These are phyloP conservation scores for Theretra japonica DNA, from an alignment of 2,888 invertebrate genomes.

Conservation along the genomic window DNA sequence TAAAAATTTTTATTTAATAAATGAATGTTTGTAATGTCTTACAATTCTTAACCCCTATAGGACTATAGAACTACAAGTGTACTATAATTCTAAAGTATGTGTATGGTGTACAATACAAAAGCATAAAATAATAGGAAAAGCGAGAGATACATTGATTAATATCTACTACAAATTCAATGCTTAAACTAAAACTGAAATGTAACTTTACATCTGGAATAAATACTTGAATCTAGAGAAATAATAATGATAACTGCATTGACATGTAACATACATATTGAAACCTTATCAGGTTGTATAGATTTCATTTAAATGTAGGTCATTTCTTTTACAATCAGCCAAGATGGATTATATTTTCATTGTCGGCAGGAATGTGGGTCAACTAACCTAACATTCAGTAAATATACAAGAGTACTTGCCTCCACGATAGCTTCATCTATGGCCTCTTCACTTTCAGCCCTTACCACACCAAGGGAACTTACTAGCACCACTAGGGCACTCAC, in stretches of 20 bases:
- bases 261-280: background rate
- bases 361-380: slow-evolving; percentile 50
- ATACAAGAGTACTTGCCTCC: slow-evolving; percentile 64
- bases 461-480: slow-evolving; percentile 50
- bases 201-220: no score
- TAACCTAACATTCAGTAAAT: slow-evolving; percentile 45
- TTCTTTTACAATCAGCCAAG: slow-evolving; percentile 32
- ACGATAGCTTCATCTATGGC: slow-evolving; percentile 68
- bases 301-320: slow-evolving; percentile 39
- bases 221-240: background rate
- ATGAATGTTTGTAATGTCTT: no score
- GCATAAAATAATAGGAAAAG: no score
- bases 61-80: no score
- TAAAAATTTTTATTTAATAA: no score
- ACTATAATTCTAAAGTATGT: no score
- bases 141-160: no score
- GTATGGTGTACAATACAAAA: no score
- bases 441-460: slow-evolving; percentile 57
- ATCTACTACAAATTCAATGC: no score
- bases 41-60: no score
- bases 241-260: slow-evolving; percentile 2
- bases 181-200: no score
- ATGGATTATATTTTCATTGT: slow-evolving; percentile 15
- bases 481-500: slow-evolving; percentile 64
- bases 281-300: slow-evolving; percentile 8